A percentile compares a stretch with the other conserved stretches of the same genome.
phyloP scores from a whole-genome alignment of 2,797 vertebrate species.

The Notolabrus celidotus region DNA sequence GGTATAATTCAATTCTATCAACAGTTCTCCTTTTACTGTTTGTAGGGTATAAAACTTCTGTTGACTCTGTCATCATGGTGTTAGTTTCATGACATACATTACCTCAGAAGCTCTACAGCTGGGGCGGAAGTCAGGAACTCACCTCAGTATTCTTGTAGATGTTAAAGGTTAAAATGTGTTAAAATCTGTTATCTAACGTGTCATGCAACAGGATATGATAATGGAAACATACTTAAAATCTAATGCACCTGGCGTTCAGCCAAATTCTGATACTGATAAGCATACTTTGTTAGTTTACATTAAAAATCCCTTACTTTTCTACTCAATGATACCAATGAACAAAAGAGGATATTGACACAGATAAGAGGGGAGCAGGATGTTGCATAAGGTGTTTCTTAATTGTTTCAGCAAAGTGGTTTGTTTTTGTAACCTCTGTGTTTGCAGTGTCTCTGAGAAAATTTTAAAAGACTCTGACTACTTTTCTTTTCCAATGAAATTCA shows the following conservation, averaged over 20 bases:
- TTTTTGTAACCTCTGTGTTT: slow-evolving; percentile 4
- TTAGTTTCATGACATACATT: too few species aligned
- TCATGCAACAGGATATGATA: background rate
- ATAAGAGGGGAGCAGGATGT: background rate
- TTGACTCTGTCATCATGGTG: too few species aligned
- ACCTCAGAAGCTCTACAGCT: too few species aligned
- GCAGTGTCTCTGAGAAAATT: background rate
- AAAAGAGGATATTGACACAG: background rate
- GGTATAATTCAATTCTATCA: too few species aligned
- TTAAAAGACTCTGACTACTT: background rate
- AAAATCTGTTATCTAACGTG: too few species aligned
- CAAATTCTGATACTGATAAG: background rate
- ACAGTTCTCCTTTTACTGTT: too few species aligned
- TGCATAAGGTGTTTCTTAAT: slow-evolving; percentile 30
- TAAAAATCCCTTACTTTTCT: background rate
- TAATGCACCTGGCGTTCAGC: background rate
- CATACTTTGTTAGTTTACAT: background rate
- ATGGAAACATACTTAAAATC: background rate
- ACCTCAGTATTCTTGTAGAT: too few species aligned
- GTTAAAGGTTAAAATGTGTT: too few species aligned
- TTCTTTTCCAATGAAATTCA: slow-evolving; percentile 19
- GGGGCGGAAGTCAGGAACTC: background rate
- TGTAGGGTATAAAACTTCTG: too few species aligned
- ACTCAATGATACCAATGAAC: background rate
- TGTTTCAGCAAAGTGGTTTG: slow-evolving; percentile 31